Evolutionary conservation across 2,113 vertebrate genomes (phyloP), one percentile per base, ranked within the genome.

Genomic region (cattle (Bos taurus)): DNA sequence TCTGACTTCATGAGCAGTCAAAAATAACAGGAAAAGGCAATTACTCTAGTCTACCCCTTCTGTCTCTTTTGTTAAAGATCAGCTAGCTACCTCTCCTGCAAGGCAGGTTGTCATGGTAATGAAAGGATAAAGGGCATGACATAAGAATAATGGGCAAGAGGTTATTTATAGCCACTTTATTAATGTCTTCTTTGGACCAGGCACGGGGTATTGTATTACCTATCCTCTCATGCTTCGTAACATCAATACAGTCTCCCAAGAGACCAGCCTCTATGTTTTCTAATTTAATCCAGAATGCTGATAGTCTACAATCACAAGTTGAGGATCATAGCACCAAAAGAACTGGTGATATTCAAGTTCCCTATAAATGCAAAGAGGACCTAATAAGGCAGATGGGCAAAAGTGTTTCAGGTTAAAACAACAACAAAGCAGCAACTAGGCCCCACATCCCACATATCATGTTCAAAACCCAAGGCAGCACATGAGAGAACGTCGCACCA

Each of bases 1-100:
- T 82, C 23, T 67, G 46, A 88, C 16, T 88, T 94, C 28, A 84
- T 3, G 23, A 23, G 30, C 33, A 67, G 91, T 59, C 52, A 94
- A 83, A 90, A 96, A 82, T 36, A 93, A 77, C 28, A 94, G n/a
- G 87, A 80, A 95, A 97, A 88, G 6, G n/a, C 57, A 93, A 91
- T 92, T 77, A 93, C 12, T 16, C 88, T 48, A 48, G 83, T 64
- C 54, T 1, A 89, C 3, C 33, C 16, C 36, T 84, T 82, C 25
- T 64, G 40, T 23, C 14, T 89, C n/a, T 78, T 94, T 62, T 77
- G 28, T 91, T 93, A 92, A 97, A 92, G 64, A 90, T 81, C 14
- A 93, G 81, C 33, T 64, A 46, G 88, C 33, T 64, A 46, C 48
- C 88, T 7, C 33, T 62, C 59, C 67, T 82, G 28, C 54, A 11